Conservation (phyloP, 2,113 vertebrate species). For the Lethenteron reissneri region DNA sequence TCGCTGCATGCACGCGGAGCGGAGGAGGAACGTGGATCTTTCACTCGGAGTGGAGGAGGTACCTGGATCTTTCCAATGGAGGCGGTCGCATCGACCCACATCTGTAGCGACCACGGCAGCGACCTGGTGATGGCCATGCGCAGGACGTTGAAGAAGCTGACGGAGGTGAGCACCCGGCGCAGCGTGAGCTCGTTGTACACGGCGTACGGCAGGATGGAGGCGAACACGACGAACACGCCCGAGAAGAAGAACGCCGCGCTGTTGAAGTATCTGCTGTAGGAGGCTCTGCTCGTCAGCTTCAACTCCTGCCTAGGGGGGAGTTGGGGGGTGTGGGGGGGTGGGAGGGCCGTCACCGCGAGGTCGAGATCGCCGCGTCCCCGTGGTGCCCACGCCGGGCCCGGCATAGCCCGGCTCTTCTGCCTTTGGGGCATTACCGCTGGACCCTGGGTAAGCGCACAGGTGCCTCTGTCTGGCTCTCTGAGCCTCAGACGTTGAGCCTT, state of each 20-base stretch:
- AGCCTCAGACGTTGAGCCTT: no score
- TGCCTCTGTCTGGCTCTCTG: no score
- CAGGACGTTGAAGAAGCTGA: conserved; percentile 82
- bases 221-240: conserved; percentile 66
- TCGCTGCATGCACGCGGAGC: neutral
- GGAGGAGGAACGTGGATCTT: neutral
- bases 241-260: conserved; percentile 93
- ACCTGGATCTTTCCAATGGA: conserved; percentile 91
- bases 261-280: conserved; percentile 75
- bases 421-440: no score
- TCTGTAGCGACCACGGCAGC: conserved; percentile 70
- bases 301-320: conserved; percentile 45
- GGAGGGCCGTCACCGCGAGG: no score
- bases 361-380: no score
- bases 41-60: conserved; percentile 8
- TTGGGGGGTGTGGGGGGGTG: no score
- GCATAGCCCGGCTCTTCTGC: no score
- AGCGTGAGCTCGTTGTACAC: conserved; percentile 49
- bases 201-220: conserved; percentile 58
- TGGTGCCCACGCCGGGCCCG: no score
- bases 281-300: conserved; percentile 70
- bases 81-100: conserved; percentile 79
- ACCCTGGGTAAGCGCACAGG: no score
- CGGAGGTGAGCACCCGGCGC: conserved; percentile 75
- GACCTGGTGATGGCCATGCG: conserved; percentile 81